Evolutionary conservation across 1,140 invertebrate genomes (phyloP).

Genomic region (Cataglyphis hispanica): DNA sequence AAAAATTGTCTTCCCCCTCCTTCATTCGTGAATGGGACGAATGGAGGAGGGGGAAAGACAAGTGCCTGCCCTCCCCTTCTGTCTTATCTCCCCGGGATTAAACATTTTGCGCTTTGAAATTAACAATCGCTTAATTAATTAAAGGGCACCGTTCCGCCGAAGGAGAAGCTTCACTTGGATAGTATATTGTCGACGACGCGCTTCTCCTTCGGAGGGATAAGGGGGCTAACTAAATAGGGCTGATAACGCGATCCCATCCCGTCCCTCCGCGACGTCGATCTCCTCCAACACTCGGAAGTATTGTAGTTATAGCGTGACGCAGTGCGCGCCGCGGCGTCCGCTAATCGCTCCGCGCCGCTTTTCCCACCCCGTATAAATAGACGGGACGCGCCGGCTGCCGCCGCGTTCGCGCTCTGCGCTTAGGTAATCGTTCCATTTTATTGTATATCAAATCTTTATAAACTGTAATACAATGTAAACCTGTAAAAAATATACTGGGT

Average conservation of each 20-base stretch:
- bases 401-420: conserved; percentile 72
- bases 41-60: too few relatives aligned
- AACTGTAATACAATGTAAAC: conserved; percentile 87
- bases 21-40: background rate
- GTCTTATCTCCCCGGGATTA: background rate
- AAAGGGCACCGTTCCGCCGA: background rate
- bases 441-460: conserved; percentile 87
- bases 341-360: conserved; percentile 61
- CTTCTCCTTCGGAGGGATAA: background rate
- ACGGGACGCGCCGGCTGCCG: conserved; percentile 45
- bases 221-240: background rate
- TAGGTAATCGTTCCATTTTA: conserved; percentile 82
- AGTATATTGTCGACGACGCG: background rate
- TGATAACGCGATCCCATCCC: conserved; percentile 7
- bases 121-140: conserved; percentile 18
- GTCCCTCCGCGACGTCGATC: conserved; percentile 59
- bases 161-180: background rate
- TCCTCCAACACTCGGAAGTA: conserved; percentile 80
- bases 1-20: background rate
- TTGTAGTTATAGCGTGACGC: conserved; percentile 81
- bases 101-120: background rate
- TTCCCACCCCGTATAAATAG: conserved; percentile 65
- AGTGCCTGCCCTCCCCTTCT: background rate
- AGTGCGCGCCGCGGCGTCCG: conserved; percentile 59
- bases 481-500: conserved; percentile 87